Evolutionary conservation across 1,140 invertebrate species (phyloP), one percentile per base, ranked within the genome.

Genomic region (Dryas iulia): DNA sequence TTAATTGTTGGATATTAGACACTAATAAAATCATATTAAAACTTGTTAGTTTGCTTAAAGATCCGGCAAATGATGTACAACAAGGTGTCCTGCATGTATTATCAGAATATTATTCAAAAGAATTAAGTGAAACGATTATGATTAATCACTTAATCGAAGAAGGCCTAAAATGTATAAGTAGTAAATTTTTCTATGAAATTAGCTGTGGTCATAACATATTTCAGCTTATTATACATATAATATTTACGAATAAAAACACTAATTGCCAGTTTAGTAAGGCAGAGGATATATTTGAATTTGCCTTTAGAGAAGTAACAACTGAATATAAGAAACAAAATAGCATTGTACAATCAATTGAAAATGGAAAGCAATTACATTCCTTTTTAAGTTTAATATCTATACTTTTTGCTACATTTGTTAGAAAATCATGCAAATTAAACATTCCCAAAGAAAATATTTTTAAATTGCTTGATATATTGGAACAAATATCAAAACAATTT

Each of bases 111-210:
- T 87, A 83, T 66, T 58, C 59, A 28, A 52, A 74, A 25, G 65
- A 81, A 35, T 68, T 87, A 24, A 72, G 58, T 56, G 54, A 76
- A 62, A 35, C 54, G n/a, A 31, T 60, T 8, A 63, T 71, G 31
- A 28, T 77, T 10, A 74, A 79, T 61, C 10, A 71, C n/a, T 66
- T 88, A 53, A 79, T 77, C 62, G 67, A 82, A 24, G 77, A 84
- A 66, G 85, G 77, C 14, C 58, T 79, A 1, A 73, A 33, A 58
- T 73, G 77, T 59, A 74, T 85, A 24, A 73, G 52, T 59, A 86
- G 86, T 64, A 90, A 87, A 76, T 89, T 86, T 66, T 90, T 90
- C 58, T 90, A 81, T 73, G 75, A 86, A 76, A 88, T 87, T 3
- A 77, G 70, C 65, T 87, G 88, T 74, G 82, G 88, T 0, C 82